Evolutionary conservation across 2,888 invertebrate genomes (phyloP).

Genomic region (Dorcus hopei): DNA sequence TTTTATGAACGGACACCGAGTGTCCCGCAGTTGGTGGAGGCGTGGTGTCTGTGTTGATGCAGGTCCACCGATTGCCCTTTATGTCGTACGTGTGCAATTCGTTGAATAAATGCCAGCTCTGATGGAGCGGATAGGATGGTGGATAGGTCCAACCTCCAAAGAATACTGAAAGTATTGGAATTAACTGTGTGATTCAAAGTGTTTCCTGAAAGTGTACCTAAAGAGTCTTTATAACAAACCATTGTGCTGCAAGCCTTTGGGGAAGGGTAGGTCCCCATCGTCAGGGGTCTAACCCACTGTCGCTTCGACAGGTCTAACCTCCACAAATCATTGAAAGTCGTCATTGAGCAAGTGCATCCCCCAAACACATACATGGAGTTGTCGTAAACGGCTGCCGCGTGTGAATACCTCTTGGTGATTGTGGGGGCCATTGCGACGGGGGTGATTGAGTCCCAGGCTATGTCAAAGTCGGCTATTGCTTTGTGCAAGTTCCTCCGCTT

Average conservation of each 20-base stretch:
- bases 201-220: constrained; percentile 55
- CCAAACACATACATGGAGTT: constrained; percentile 95
- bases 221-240: constrained; percentile 78
- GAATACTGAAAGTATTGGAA: constrained; percentile 47
- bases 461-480: constrained; percentile 72
- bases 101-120: constrained; percentile 84
- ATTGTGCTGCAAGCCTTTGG: constrained; percentile 94
- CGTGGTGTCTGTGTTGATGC: constrained; percentile 58
- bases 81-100: constrained; percentile 89
- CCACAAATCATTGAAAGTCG: constrained; percentile 97
- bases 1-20: constrained; percentile 80
- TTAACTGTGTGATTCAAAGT: background rate
- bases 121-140: constrained; percentile 78
- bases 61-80: constrained; percentile 74
- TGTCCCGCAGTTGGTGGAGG: constrained; percentile 89
- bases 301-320: constrained; percentile 81
- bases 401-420: constrained; percentile 90
- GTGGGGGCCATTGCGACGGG: constrained; percentile 62
- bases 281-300: constrained; percentile 79
- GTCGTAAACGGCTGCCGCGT: constrained; percentile 79
- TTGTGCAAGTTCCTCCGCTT: constrained; percentile 71
- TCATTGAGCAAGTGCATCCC: constrained; percentile 89
- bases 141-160: constrained; percentile 97
- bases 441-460: constrained; percentile 69
- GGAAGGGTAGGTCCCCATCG: constrained; percentile 87